Evolutionary conservation across 2,113 vertebrate genomes (phyloP), one percentile per base, ranked within the genome.

Genomic region (Chloebia gouldiae): DNA sequence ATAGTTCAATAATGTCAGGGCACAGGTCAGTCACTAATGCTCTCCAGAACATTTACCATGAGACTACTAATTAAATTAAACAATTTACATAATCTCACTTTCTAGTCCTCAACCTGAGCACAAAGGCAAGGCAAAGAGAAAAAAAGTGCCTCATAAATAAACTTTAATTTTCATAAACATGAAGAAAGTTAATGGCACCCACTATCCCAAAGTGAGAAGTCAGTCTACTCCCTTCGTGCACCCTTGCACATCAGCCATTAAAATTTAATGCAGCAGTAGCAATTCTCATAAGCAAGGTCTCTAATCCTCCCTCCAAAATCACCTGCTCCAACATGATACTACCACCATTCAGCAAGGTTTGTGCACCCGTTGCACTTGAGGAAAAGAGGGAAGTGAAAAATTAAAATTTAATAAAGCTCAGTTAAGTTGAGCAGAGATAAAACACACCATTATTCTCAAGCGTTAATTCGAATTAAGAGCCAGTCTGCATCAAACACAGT

Each of bases 51-150:
- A 97, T 96, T 94, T 79, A 83, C 72, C 93, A 69, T 64, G 85
- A 94, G 95, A 94, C 82, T 78, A 44, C 68, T 94, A 96, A 96
- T 96, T 96, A 96, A 96, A 96, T 96, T 94, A 95, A 96, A 81
- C 94, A 92, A 94, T 96, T 96, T 90, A 88, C 0, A 9, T 93
- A 92, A 83, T 94, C 88, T 96, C 82, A 54, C 82, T 97, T 94
- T 83, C 82, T 82, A 84, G 69, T 71, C 81, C 64, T 95, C 88
- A 90, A 69, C 85, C 88, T 93, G 82, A 90, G 83, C 90, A 84
- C 56, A 78, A 90, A 79, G 72, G 60, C 92, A 86, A 92, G 90
- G 83, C 72, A 70, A 93, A 91, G 88, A 88, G 82, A 78, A 96
- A 93, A 93, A 57, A 96, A 93, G 90, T 61, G 80, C 60, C 49